phyloP scores from a whole-genome alignment of 2,888 invertebrate genomes.

The Rhopalosiphum nymphaeae region DNA sequence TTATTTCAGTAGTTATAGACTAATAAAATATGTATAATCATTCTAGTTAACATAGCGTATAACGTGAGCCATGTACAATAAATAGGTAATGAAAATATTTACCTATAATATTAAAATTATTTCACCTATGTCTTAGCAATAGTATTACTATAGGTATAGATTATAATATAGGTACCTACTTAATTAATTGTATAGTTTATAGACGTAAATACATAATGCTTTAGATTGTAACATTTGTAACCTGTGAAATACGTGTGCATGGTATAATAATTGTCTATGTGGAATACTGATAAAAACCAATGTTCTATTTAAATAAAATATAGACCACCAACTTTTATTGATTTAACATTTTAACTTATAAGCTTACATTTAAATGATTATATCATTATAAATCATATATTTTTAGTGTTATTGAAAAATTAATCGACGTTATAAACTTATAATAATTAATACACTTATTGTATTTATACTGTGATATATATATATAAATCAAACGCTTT shows the following conservation, averaged over 20 bases:
- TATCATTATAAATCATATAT: background rate
- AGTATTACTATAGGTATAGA: background rate
- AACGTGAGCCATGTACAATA: background rate
- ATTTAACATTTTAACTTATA: background rate
- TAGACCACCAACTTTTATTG: background rate
- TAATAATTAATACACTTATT: background rate
- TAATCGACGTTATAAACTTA: background rate
- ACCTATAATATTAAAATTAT: background rate
- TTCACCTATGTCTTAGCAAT: background rate
- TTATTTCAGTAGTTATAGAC: background rate
- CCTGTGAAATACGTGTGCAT: background rate
- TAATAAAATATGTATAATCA: background rate
- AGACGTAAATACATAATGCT: background rate
- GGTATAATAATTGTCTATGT: background rate
- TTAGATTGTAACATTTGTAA: background rate
- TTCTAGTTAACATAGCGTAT: background rate
- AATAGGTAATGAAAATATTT: background rate
- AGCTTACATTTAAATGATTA: background rate
- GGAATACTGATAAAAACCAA: conserved; percentile 33
- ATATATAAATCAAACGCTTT: background rate
- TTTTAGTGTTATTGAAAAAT: conserved; percentile 10
- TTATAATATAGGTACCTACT: background rate
- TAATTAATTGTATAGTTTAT: background rate
- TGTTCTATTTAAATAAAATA: background rate
- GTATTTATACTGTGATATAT: background rate